Base-by-base conservation (phyloP, 2,113 vertebrate genomes). In the Leucopternis melanops region DNA sequence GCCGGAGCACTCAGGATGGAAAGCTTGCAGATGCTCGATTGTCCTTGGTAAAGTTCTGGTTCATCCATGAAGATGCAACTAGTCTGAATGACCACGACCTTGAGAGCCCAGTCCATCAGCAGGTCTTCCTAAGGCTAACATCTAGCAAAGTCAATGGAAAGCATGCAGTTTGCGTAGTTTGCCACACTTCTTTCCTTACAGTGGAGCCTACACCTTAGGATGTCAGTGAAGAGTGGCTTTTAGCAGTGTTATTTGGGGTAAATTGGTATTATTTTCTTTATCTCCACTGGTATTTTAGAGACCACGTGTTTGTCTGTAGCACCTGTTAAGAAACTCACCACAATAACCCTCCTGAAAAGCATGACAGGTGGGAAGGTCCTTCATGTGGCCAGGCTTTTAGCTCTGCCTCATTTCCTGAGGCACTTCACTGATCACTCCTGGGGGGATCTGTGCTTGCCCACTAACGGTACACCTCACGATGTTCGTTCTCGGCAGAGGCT, bases 41-140 rank as follows among this genome's bases (percentile, higher is more conserved):
- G 27, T 36, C 22, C 23, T 61, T 57, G 18, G 8, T 50, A 20
- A 50, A 83, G 21, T 57, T 73, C 40, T 63, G 13, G 21, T 42
- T 90, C n/a, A 23, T 58, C 13, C 31, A 40, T n/a, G 16, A 83
- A 36, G 26, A 73, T 44, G 20, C 54, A 69, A 26, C 22, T 44
- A 81, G 17, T 49, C 16, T 69, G 73, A 77, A n/a, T 25, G 55
- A 81, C 21, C 25, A 50, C 27, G 17, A 32, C 15, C 31, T 81
- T 0, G 0, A 70, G 18, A 83, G 21, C 20, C n/a, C 52, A 45
- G 22, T 54, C 45, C 45, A 19, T 58, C 44, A 82, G n/a, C 29
- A 75, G 29, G 21, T 69, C 8, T 73, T 54, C 36, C 16, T 10
- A 21, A 49, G 40, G 44, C 9, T 59, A 20, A 42, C 9, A 32